Evolutionary conservation across 2,113 vertebrate species (phyloP).

Genomic region (Pluvialis apricaria): DNA sequence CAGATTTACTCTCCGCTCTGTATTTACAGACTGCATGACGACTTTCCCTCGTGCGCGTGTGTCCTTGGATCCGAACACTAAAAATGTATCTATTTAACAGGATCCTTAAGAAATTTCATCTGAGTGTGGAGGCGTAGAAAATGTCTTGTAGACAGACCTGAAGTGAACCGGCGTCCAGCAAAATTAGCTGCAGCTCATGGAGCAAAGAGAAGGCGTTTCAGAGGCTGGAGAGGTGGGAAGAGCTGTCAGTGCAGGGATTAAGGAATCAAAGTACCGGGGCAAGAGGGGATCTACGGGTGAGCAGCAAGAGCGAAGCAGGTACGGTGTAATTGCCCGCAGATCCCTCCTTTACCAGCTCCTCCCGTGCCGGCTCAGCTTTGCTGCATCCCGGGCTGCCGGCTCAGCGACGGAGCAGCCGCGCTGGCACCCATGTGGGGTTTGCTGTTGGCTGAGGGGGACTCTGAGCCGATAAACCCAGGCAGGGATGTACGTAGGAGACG

Average conservation of each 20-base stretch:
- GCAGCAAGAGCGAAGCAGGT: rapidly evolving
- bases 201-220: neutral
- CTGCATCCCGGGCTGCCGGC: neutral
- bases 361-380: neutral
- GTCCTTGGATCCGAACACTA: neutral
- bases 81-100: neutral
- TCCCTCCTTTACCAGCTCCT: neutral
- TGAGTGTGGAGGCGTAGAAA: neutral
- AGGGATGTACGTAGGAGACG: neutral
- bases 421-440: rapidly evolving
- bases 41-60: neutral
- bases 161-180: neutral
- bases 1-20: neutral
- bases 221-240: neutral
- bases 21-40: neutral
- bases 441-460: neutral
- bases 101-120: neutral
- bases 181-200: neutral
- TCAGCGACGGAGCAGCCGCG: neutral
- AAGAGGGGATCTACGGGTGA: neutral
- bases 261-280: rapidly evolving
- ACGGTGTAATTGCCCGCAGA: neutral
- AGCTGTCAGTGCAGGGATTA: neutral
- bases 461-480: neutral
- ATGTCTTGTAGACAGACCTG: neutral